Base-by-base conservation (phyloP, 2,888 invertebrate genomes). In the Holacanthella duospinosa region DNA sequence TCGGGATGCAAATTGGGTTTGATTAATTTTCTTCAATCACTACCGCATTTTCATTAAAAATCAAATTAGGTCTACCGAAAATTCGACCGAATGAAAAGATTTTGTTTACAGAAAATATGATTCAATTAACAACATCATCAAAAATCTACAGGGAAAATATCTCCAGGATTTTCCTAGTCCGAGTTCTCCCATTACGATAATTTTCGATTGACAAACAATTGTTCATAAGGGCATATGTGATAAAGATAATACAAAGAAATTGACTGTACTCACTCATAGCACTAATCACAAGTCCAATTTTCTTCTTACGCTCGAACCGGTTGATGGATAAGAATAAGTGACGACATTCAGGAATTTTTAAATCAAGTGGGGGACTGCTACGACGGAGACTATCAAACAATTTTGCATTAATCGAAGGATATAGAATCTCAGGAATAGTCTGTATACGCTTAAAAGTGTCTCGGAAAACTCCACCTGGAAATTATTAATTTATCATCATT, bases 261-360 rank as follows among this genome's bases (percentile, higher is more conserved):
- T n/a, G n/a, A n/a, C n/a, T n/a, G 16, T 36, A 70, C 73, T 83
- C 78, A 74, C 86, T 84, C 72, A 99, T 81, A 2, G 94, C 87
- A 74, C 85, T 79, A 55, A 99, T 78, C 0, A 95, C 95, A 55
- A 99, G 77, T 43, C 82, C 81, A n/a, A 99, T 80, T 77, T 94
- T 90, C 78, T 99, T 99, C 76, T 99, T 99, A 6, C 93, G 84
- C 76, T 99, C 99, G 79, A 89, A 99, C 66, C 99, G 85, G 79
- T 99, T 99, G 68, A 99, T 87, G 0, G 97, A 99, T 12, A 99
- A 79, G 76, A 96, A 89, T 43, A 92, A 77, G 74, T 85, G 82
- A 29, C 74, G 74, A 27, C 76, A 72, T 0, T 77, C 69, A 1
- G 76, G 74, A 9, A 76, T 59, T 29, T 73, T n/a, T 27, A 63